Conservation (phyloP, 2,113 vertebrate species). For the Hypocryptadius cinnamomeus region DNA sequence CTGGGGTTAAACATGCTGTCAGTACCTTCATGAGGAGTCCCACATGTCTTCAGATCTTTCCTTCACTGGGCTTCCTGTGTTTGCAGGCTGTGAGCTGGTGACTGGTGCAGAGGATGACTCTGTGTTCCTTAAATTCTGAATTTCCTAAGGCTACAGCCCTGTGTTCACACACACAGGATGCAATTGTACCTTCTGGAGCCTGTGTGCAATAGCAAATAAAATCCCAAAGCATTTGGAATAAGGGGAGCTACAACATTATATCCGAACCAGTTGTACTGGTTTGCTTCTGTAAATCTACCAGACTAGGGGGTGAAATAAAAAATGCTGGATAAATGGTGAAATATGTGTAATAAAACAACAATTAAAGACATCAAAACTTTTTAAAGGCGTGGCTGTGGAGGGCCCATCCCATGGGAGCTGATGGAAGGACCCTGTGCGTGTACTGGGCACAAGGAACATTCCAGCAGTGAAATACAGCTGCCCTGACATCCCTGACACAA, state of each 20-base stretch:
- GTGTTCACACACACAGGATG: not conserved
- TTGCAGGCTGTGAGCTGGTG: not conserved
- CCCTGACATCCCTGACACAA: not conserved
- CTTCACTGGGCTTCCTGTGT: not conserved
- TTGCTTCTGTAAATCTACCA: not conserved
- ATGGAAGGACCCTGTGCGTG: not conserved
- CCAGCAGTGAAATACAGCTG: not conserved
- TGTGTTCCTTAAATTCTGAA: not conserved
- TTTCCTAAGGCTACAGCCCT: not conserved
- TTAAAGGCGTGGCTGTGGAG: not conserved
- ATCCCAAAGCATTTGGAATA: not conserved
- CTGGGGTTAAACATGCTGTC: not conserved
- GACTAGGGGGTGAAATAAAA: not conserved
- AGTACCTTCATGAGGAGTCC: not conserved
- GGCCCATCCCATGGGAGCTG: rapidly evolving
- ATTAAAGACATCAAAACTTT: not conserved
- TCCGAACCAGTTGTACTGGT: not conserved
- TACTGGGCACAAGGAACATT: not conserved
- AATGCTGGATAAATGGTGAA: not conserved
- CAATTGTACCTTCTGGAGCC: not conserved
- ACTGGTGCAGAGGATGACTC: not conserved
- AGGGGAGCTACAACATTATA: not conserved
- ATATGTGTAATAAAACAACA: not conserved
- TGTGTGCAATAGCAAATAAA: not conserved
- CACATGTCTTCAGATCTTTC: not conserved